Conservation (phyloP, 2,113 vertebrate species). For the Thryonomys swinderianus region DNA sequence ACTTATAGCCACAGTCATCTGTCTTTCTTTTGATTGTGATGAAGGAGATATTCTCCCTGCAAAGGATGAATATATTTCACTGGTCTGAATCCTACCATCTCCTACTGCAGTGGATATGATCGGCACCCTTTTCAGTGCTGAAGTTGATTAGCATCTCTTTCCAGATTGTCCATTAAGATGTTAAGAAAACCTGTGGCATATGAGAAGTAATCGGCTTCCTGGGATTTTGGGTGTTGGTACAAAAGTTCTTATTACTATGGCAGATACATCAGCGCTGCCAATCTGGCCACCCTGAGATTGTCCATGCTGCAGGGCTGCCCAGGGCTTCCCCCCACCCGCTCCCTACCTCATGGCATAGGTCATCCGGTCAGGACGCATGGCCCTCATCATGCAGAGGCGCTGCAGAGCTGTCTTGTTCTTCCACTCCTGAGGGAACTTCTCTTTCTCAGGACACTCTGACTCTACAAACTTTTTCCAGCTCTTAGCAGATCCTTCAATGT, state of each 20-base stretch:
- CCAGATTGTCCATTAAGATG: background rate
- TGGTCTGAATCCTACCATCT: background rate
- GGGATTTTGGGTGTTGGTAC: background rate
- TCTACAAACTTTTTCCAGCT: constrained; percentile 97
- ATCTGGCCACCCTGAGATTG: background rate
- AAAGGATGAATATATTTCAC: background rate
- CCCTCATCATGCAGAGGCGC: constrained; percentile 93
- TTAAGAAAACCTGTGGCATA: background rate
- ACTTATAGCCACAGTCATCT: background rate
- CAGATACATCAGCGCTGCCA: background rate
- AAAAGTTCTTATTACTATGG: background rate
- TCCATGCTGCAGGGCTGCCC: background rate
- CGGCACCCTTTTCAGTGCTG: background rate
- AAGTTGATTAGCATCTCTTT: background rate
- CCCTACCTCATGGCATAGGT: constrained; percentile 91
- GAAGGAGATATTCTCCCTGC: background rate
- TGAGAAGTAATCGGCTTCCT: background rate
- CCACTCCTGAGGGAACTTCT: constrained; percentile 98
- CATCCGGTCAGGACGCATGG: constrained; percentile 92
- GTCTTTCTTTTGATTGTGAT: background rate
- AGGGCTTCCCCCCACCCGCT: fast-evolving
- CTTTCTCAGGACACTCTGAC: constrained; percentile 95
- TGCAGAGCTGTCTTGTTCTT: constrained; percentile 94
- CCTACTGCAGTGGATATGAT: background rate
- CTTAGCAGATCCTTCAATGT: constrained; percentile 96